A percentile compares a stretch with the other conserved stretches of the same genome.
These are phyloP conservation scores for Guaruba guarouba DNA, from an alignment of 2,113 vertebrate genomes.

Conservation along the genomic window DNA sequence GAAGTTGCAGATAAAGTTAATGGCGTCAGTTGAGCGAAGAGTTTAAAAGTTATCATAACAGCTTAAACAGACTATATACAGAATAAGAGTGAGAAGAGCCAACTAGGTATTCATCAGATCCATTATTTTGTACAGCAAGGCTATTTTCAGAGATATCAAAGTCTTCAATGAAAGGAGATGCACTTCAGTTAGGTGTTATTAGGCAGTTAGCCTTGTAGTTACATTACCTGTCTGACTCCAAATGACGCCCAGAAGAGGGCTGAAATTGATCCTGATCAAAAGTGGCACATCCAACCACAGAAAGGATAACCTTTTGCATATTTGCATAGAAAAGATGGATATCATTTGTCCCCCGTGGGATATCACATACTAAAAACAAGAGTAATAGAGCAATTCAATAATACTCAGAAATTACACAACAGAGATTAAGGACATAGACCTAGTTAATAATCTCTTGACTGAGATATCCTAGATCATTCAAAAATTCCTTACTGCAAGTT, in stretches of 20 bases:
- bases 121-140: not conserved
- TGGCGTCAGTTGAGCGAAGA: not conserved
- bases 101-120: not conserved
- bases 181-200: not conserved
- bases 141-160: not conserved
- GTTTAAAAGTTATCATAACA: not conserved
- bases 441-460: not conserved
- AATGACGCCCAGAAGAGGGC: not conserved
- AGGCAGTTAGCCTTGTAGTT: not conserved
- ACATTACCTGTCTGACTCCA: conserved; percentile 77
- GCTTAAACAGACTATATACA: not conserved
- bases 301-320: conserved; percentile 84
- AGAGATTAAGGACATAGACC: not conserved
- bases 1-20: not conserved
- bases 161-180: not conserved
- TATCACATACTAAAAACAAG: conserved; percentile 78
- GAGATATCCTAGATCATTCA: not conserved
- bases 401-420: not conserved
- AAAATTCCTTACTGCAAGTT: not conserved
- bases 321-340: conserved; percentile 86
- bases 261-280: conserved; percentile 39
- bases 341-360: conserved; percentile 84
- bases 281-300: conserved; percentile 73
- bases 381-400: not conserved
- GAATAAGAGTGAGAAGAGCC: not conserved